phyloP scores from a whole-genome alignment of 64 coral and sea anemone genomes.

The Anthopleura sola region DNA sequence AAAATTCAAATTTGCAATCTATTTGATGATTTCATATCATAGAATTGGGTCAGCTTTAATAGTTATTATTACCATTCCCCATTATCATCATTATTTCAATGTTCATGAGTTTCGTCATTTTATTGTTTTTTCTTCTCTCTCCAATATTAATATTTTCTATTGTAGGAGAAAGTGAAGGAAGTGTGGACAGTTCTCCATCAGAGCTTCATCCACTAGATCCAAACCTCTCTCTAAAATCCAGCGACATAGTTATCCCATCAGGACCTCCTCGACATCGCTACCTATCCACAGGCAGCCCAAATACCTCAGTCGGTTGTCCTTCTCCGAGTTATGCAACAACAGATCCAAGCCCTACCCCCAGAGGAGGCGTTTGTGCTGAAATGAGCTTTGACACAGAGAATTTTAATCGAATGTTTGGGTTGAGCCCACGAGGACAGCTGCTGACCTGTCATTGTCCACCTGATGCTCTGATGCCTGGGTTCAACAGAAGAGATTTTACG shows the following conservation, averaged over 20 bases:
- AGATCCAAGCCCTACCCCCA: slow-evolving; percentile 25
- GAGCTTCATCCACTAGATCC: slow-evolving; percentile 34
- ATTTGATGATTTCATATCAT: too few relatives aligned
- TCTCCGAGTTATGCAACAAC: slow-evolving; percentile 41
- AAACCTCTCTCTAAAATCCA: slow-evolving; percentile 12
- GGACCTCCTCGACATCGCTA: slow-evolving; percentile 26
- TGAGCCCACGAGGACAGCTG: slow-evolving; percentile 57
- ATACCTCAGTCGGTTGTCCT: slow-evolving; percentile 14
- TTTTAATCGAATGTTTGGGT: slow-evolving; percentile 60
- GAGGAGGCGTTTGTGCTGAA: slow-evolving; percentile 28
- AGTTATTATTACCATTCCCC: too few relatives aligned
- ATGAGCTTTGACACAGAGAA: slow-evolving; percentile 53
- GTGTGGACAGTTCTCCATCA: slow-evolving; percentile 30
- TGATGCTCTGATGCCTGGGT: slow-evolving; percentile 77
- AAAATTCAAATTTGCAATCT: too few relatives aligned
- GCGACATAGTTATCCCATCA: neutral
- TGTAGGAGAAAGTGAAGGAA: slow-evolving; percentile 40
- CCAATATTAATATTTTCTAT: neutral
- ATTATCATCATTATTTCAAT: too few relatives aligned
- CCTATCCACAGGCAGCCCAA: slow-evolving; percentile 26
- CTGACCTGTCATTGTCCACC: slow-evolving; percentile 88
- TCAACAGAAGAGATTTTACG: slow-evolving; percentile 86
- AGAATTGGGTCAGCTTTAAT: too few relatives aligned
- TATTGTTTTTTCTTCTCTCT: too few relatives aligned
- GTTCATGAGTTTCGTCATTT: too few relatives aligned